Base-by-base conservation (phyloP, 2,113 vertebrate species). In the Ochotona curzoniae region DNA sequence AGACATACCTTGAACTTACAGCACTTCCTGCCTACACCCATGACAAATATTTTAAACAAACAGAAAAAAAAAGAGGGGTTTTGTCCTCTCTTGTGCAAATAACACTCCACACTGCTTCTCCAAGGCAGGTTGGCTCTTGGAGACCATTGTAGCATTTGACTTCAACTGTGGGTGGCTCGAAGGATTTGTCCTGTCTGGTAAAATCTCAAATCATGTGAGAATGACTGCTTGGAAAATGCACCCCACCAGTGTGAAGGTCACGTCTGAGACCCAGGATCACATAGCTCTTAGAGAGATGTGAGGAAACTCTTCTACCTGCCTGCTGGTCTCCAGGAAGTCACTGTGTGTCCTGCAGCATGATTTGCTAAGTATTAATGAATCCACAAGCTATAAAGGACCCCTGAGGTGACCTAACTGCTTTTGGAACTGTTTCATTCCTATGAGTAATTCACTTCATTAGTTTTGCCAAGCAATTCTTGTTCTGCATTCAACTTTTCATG, bases 1-100 rank as follows among this genome's bases (percentile, higher is more conserved):
- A 85, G 57, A 94, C 93, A 90, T 13, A 75, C 74, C 74, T 88
- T 88, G 74, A 95, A 78, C 71, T 83, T 81, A 38, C 0, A 89
- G 44, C 21, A 71, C 90, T 94, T 91, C 89, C 91, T 94, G 81
- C 44, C 69, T 82, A 89, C 89, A 96, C 91, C 91, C 81, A 96
- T 64, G 21, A 70, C 78, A 96, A 97, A 95, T 89, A 96, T 93
- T 94, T 95, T 60, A 86, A 92, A 90, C 76, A 91, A 93, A 95
- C 49, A 91, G 66, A 7, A 49, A 11, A 23, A 28, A 14, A 17
- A 60, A 1, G 2, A 71, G 25, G 21, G 78, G 64, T 61, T 92
- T 79, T 73, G 63, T 73, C 91, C 73, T 94, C 63, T 69, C 15
- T 79, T 79, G 32, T 70, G 66, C 8, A 61, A 69, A 15, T 81